A percentile compares a stretch with the other conserved stretches of the same genome.
Evolutionary conservation across 2,113 vertebrate genomes (phyloP).

Genomic region (Mobula hypostoma): DNA sequence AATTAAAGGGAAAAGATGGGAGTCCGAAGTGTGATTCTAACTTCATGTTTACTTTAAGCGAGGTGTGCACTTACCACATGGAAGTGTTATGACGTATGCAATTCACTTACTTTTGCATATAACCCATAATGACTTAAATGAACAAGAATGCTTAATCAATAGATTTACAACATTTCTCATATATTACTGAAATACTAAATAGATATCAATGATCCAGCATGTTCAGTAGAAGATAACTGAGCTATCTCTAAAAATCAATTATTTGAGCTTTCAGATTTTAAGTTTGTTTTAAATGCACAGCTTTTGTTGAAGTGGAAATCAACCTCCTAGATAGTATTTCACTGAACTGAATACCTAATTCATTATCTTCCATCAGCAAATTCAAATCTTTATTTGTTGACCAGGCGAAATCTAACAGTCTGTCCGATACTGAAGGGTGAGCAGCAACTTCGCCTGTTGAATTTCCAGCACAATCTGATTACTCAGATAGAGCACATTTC

Average conservation of each 20-base stretch:
- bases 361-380: neutral
- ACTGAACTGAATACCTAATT: neutral
- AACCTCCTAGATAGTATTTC: neutral
- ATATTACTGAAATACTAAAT: too few species aligned
- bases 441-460: conserved; percentile 75
- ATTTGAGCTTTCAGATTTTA: neutral
- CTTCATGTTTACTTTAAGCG: too few species aligned
- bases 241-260: neutral
- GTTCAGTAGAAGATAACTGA: neutral
- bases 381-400: conserved; percentile 39
- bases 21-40: too few species aligned
- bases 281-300: neutral
- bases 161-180: too few species aligned
- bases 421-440: conserved; percentile 72
- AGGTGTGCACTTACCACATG: too few species aligned
- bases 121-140: too few species aligned
- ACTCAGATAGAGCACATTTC: conserved; percentile 76
- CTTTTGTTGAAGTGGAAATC: neutral
- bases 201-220: neutral
- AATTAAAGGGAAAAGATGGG: too few species aligned
- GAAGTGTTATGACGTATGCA: too few species aligned
- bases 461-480: conserved; percentile 88
- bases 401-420: conserved; percentile 70
- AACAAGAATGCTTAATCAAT: too few species aligned
- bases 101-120: too few species aligned